Percentiles rank a stretch among this genome's conserved stretches.
Evolutionary conservation across 2,113 vertebrate species (phyloP).

Genomic region (Lampris megalopsis): DNA sequence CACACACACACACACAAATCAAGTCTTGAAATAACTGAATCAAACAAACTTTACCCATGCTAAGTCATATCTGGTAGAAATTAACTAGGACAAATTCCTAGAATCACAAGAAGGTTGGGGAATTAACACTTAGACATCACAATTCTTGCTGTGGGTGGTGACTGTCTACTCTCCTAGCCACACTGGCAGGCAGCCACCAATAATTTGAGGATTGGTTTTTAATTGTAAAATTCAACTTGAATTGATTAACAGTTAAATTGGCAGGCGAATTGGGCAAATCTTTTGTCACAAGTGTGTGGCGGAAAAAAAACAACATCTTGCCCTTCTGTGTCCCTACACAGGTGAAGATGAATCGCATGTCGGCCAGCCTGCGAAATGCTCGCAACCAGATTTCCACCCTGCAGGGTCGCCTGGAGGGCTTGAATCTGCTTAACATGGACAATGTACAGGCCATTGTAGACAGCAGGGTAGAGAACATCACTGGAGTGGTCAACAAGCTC

Average conservation of each 20-base stretch:
- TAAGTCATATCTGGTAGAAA: conserved; percentile 56
- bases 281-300: conserved; percentile 60
- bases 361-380: conserved; percentile 88
- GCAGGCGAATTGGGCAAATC: conserved; percentile 53
- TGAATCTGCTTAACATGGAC: conserved; percentile 88
- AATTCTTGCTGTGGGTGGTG: conserved; percentile 39
- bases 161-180: conserved; percentile 47
- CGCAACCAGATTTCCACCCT: conserved; percentile 86
- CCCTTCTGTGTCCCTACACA: conserved; percentile 67
- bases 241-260: conserved; percentile 48
- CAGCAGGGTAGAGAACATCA: conserved; percentile 90
- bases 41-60: neutral
- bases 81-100: conserved; percentile 60
- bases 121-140: conserved; percentile 35
- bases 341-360: conserved; percentile 89
- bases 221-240: conserved; percentile 54
- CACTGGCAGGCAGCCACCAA: conserved; percentile 56
- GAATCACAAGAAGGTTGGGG: conserved; percentile 57
- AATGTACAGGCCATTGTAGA: conserved; percentile 89
- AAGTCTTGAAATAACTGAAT: neutral
- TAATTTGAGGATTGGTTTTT: conserved; percentile 23
- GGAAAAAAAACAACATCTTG: conserved; percentile 40
- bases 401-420: conserved; percentile 87
- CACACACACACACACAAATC: too few relatives aligned
- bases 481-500: conserved; percentile 84